Base-by-base conservation (phyloP, 2,113 vertebrate species). In the Dasyurus viverrinus region DNA sequence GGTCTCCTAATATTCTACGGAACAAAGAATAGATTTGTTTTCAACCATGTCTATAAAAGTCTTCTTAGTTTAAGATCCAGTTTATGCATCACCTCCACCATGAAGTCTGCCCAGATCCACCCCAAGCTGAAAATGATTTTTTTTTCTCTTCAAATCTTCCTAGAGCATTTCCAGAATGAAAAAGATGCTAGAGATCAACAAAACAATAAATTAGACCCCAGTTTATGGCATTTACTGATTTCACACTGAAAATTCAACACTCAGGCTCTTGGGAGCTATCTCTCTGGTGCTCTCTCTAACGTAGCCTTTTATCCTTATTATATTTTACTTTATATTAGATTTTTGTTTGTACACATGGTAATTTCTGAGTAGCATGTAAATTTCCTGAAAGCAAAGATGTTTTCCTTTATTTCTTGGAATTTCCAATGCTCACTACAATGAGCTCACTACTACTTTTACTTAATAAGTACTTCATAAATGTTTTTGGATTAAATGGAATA, bases 191-290 rank as follows among this genome's bases (percentile, higher is more conserved):
- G 50, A 50, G 8, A 50, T 50, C 50, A 50, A 50, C 50, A 50
- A 50, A 50, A 50, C 50, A 50, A 50, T 50, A 50, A 50, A 50
- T 50, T 50, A 50, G 50, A 50, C 50, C 50, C 50, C 50, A 9
- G 50, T 50, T 50, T 50, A 7, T 50, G 8, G 50, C 50, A 50
- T 50, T 6, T 50, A 50, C 50, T 50, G 50, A 50, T 50, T 50
- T 50, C 52, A 0, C 0, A 19, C 0, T 0, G 4, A 2, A 1
- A 22, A 25, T 19, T 55, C 91, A 90, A 5, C 60, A 48, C 19
- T 54, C 92, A 46, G 76, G 12, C 36, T 30, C 1, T 24, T 1
- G 30, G 60, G 14, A 2, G 30, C 50, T 76, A 68, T 84, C 50
- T 50, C 50, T 50, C 50, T 50, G 50, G 8, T 50, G 50, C 50